phyloP scores from a whole-genome alignment of 2,888 invertebrate genomes.

The Torymus texanus region DNA sequence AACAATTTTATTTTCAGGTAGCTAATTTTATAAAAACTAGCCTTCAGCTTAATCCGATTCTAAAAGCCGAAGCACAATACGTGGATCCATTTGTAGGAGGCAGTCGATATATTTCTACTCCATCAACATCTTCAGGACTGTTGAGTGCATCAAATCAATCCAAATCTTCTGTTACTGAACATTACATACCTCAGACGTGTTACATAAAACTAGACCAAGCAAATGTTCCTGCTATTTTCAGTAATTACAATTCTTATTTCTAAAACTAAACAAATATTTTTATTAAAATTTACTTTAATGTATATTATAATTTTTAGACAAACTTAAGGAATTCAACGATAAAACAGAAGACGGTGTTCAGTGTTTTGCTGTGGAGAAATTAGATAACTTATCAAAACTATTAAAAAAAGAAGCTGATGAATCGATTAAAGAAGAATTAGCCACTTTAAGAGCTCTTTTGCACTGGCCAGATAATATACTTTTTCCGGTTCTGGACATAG shows the following conservation, averaged over 20 bases:
- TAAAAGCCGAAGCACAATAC: conserved; percentile 65
- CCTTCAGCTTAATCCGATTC: conserved; percentile 74
- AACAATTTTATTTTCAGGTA: conserved; percentile 77
- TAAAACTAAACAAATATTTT: not conserved
- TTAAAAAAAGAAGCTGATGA: conserved; percentile 67
- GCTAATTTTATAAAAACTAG: conserved; percentile 94
- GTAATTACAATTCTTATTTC: conserved; percentile 74
- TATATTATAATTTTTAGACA: conserved; percentile 64
- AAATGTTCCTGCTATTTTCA: conserved; percentile 84
- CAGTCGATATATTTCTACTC: conserved; percentile 79
- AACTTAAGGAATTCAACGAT: conserved; percentile 81
- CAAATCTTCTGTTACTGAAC: no score
- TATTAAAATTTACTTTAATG: not conserved
- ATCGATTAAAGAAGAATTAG: conserved; percentile 51
- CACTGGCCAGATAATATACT: conserved; percentile 80
- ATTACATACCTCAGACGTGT: conserved; percentile 75
- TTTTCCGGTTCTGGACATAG: conserved; percentile 92
- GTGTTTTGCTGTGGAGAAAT: conserved; percentile 77
- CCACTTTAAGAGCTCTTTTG: conserved; percentile 24
- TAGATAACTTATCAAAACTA: conserved; percentile 81
- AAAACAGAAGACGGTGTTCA: conserved; percentile 78
- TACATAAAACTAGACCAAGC: conserved; percentile 87
- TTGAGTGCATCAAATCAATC: no score
- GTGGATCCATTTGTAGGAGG: conserved; percentile 83
- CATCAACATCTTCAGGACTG: conserved; percentile 43